Evolutionary conservation across 1,140 invertebrate species (phyloP).

Genomic region (Drosophila ohnishii): DNA sequence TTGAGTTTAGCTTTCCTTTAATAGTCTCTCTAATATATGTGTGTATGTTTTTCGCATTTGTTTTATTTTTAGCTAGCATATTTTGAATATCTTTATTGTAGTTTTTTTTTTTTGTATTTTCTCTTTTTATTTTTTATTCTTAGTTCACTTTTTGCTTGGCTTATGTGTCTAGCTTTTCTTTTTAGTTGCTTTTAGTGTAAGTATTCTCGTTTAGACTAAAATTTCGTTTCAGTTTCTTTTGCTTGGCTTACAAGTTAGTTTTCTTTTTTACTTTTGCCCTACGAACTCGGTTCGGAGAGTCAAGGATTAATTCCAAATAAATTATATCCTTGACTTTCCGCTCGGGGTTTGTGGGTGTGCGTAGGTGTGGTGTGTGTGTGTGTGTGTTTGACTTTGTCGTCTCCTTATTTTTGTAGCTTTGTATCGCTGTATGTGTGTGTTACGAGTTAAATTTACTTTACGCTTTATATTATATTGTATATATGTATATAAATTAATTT

Average conservation of each 20-base stretch:
- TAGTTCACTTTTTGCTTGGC: slow-evolving; percentile 63
- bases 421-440: slow-evolving; percentile 56
- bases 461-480: slow-evolving; percentile 53
- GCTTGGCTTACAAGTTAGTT: slow-evolving; percentile 65
- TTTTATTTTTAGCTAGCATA: slow-evolving; percentile 70
- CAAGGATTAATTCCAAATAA: slow-evolving; percentile 9
- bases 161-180: slow-evolving; percentile 42
- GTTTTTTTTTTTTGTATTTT: slow-evolving; percentile 20
- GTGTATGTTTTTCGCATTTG: slow-evolving; percentile 49
- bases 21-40: slow-evolving; percentile 65
- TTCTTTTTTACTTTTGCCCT: slow-evolving; percentile 3
- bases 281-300: slow-evolving; percentile 15
- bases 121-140: slow-evolving; percentile 38
- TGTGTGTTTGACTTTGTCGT: slow-evolving; percentile 46
- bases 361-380: slow-evolving; percentile 13
- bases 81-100: slow-evolving; percentile 80
- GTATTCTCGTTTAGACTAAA: slow-evolving; percentile 60
- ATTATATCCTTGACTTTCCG: slow-evolving; percentile 32
- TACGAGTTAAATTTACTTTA: slow-evolving; percentile 63
- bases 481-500: slow-evolving; percentile 69
- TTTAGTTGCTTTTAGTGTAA: slow-evolving; percentile 37
- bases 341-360: slow-evolving; percentile 10
- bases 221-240: slow-evolving; percentile 73
- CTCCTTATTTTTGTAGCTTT: slow-evolving; percentile 56
- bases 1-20: slow-evolving; percentile 53